Percentiles rank a stretch among this genome's conserved stretches.
These are phyloP conservation scores for Sylvia borin DNA, from an alignment of 2,797 vertebrate species.

Conservation along the genomic window DNA sequence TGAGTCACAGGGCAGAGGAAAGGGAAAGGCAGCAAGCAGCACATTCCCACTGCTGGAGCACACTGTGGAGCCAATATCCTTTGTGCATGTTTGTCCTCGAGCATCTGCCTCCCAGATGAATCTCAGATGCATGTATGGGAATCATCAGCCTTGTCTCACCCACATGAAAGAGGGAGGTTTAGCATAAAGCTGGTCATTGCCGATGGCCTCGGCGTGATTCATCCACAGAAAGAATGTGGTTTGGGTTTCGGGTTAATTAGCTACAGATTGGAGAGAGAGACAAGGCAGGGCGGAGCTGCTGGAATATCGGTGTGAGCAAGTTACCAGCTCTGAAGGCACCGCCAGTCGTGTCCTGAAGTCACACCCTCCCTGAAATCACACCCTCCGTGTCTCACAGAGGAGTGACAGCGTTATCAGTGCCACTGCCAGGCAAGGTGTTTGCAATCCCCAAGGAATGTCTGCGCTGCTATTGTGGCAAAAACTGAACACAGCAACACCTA, in stretches of 20 bases:
- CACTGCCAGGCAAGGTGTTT: background rate
- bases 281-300: conserved; percentile 50
- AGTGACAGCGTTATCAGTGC: background rate
- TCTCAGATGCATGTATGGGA: conserved; percentile 16
- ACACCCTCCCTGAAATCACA: background rate
- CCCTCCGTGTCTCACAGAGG: background rate
- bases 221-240: conserved; percentile 31
- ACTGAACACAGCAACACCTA: background rate
- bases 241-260: conserved; percentile 67
- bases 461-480: background rate
- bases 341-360: background rate
- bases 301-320: background rate
- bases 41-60: background rate
- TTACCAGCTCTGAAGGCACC: background rate
- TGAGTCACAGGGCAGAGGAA: conserved; percentile 3
- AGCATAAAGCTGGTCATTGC: conserved; percentile 48
- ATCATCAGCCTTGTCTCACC: background rate
- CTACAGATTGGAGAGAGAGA: conserved; percentile 24
- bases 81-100: background rate
- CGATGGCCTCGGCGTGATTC: conserved; percentile 33
- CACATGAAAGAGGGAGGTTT: conserved; percentile 58
- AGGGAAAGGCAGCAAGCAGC: conserved; percentile 1
- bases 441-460: background rate
- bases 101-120: background rate
- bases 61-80: background rate